Conservation (phyloP, 2,888 invertebrate species). For the Drosophila tanythrix region DNA sequence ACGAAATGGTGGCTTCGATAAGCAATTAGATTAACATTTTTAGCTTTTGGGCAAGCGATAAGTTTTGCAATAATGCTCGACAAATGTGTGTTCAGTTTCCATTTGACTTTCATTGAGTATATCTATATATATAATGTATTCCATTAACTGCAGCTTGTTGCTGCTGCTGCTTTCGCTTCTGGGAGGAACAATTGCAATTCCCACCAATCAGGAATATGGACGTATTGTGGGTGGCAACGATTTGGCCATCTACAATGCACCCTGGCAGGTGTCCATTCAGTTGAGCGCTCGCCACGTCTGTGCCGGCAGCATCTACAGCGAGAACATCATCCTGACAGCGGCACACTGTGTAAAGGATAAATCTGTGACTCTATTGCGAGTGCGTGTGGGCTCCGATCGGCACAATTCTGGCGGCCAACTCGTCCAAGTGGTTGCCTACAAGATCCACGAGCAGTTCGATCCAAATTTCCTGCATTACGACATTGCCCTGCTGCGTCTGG, state of each 20-base stretch:
- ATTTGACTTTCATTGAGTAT: slow-evolving; percentile 13
- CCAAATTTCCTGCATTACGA: slow-evolving; percentile 84
- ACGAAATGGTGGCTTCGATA: slow-evolving; percentile 26
- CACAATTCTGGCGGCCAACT: slow-evolving; percentile 72
- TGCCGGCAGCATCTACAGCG: slow-evolving; percentile 86
- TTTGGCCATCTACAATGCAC: slow-evolving; percentile 66
- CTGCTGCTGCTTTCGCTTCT: slow-evolving; percentile 15
- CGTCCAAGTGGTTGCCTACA: slow-evolving; percentile 44
- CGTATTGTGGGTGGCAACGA: slow-evolving; percentile 78
- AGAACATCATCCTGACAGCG: slow-evolving; percentile 86
- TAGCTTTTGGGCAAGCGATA: slow-evolving; percentile 38
- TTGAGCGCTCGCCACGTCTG: slow-evolving; percentile 85
- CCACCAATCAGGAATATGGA: slow-evolving; percentile 31
- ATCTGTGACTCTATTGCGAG: slow-evolving; percentile 55
- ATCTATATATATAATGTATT: not conserved
- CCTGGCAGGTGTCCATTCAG: slow-evolving; percentile 75
- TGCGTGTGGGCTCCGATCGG: slow-evolving; percentile 86
- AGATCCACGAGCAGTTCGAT: slow-evolving; percentile 61
- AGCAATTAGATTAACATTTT: slow-evolving; percentile 70
- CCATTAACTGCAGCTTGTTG: not conserved
- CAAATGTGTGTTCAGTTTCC: slow-evolving; percentile 39
- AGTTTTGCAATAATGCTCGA: slow-evolving; percentile 12
- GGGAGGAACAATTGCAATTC: not conserved
- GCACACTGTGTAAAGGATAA: slow-evolving; percentile 80
- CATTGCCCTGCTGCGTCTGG: slow-evolving; percentile 85